Base-by-base conservation (phyloP, 2,888 invertebrate genomes). In the Drosophila limbata region DNA sequence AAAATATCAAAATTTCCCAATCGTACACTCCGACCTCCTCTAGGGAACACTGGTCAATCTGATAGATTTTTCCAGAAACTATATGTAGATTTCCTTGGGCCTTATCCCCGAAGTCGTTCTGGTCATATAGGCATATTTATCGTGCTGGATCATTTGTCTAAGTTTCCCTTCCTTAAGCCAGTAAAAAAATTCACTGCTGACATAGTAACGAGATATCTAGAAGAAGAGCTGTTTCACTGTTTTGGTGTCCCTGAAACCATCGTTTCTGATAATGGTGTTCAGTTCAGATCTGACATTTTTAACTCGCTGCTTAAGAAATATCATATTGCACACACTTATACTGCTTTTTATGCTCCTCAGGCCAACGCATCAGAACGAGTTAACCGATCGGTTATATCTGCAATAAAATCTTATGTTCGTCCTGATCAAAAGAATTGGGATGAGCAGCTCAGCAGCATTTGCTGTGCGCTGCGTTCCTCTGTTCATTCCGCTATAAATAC, bases 361-460 rank as follows among this genome's bases (percentile, higher is more conserved):
- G 42, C 52, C 0, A 77, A 71, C 31, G 63, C 63, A 2, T 63
- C 69, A 3, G 62, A 75, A 31, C 42, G 69, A 3, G 69, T 72
- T 0, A 77, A 72, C 21, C 42, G 67, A 2, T 74, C 67, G 6
- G 17, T 48, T 5, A 2, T 48, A 9, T 8, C 48, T 13, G 48
- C 48, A 13, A 33, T 48, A 15, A 48, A 48, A 15, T 11, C 48
- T 9, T 48, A 48, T 15, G n/a, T 48, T 3, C 40, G 53, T 6
- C 57, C 65, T 0, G 50, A 66, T 37, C 66, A 80, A 33, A 65
- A 19, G 0, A 48, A 64, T 39, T 72, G 71, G 76, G 73, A 73
- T 57, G 66, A 66, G 3, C 15, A 69, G 35, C 10, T 48, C 3
- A 48, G 33, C 31, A 3, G 9, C 9, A 31, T 48, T 33, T 33